Conservation (phyloP, 2,888 invertebrate species). For the Beris morrisii region DNA sequence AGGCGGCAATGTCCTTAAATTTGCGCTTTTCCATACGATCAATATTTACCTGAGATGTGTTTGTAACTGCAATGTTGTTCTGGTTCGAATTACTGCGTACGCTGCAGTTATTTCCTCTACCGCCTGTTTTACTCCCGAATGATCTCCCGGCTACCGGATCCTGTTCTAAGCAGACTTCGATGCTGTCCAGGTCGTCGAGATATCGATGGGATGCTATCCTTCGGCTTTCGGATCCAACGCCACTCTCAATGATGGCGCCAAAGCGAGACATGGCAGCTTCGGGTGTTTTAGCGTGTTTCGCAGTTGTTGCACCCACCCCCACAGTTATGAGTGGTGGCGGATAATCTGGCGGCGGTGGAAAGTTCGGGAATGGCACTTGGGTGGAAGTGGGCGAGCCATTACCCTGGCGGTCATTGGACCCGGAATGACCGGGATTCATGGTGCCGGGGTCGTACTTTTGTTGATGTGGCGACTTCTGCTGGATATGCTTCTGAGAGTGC, state of each 20-base stretch:
- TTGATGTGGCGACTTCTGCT: conserved; percentile 34
- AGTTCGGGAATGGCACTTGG: conserved; percentile 68
- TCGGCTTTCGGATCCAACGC: conserved; percentile 41
- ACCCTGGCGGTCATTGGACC: conserved; percentile 25
- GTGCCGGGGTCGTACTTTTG: conserved; percentile 19
- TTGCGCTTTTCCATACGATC: background rate
- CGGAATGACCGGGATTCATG: conserved; percentile 9
- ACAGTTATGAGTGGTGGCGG: conserved; percentile 58
- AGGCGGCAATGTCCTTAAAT: background rate
- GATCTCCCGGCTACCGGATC: conserved; percentile 40
- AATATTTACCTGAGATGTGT: conserved; percentile 25
- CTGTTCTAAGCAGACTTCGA: conserved; percentile 53
- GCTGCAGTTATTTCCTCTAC: conserved; percentile 30
- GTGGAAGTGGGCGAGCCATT: conserved; percentile 57
- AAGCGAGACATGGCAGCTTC: conserved; percentile 35
- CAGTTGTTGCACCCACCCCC: conserved; percentile 20
- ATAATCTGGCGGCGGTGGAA: conserved; percentile 70
- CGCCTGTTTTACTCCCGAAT: conserved; percentile 21
- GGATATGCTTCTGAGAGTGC: conserved; percentile 19
- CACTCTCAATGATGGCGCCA: conserved; percentile 42
- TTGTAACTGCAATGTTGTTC: conserved; percentile 10
- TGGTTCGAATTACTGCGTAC: conserved; percentile 23
- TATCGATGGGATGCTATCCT: conserved; percentile 48
- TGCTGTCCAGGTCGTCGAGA: conserved; percentile 52
- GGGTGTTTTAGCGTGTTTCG: conserved; percentile 34